A percentile compares a stretch with the other conserved stretches of the same genome.
Evolutionary conservation across 23 tunicate genomes (phyloP).

Genomic region (Diplosoma virens): DNA sequence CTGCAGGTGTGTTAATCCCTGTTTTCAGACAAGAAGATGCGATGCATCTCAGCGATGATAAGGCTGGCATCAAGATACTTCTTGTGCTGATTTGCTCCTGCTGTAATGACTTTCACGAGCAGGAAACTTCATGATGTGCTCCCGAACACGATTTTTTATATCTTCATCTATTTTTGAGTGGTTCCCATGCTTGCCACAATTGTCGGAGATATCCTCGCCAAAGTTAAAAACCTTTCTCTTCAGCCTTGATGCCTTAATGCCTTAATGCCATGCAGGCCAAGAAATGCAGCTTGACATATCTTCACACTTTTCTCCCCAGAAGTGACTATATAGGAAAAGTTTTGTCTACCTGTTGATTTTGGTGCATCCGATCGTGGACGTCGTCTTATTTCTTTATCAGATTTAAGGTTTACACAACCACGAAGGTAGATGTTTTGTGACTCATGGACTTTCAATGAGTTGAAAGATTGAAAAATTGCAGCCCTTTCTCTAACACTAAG

Average conservation of each 20-base stretch:
- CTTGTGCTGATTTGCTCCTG: background rate
- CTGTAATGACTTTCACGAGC: constrained; percentile 29
- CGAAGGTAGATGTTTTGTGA: constrained; percentile 1
- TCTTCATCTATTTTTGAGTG: background rate
- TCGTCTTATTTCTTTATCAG: background rate
- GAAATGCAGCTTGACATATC: constrained; percentile 7
- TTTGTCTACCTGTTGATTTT: background rate
- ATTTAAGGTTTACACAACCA: background rate
- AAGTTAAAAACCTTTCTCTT: constrained; percentile 4
- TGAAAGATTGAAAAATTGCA: background rate
- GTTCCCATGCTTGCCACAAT: background rate
- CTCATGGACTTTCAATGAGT: background rate
- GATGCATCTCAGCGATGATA: constrained; percentile 10
- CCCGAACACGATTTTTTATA: background rate
- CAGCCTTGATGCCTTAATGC: background rate
- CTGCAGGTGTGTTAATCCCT: background rate
- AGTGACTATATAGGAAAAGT: background rate
- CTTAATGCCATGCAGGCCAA: constrained; percentile 6
- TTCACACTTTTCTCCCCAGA: background rate
- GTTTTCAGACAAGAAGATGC: background rate
- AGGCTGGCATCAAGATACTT: constrained; percentile 6
- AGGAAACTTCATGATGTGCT: constrained; percentile 2
- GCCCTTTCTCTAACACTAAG: background rate
- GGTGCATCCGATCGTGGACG: constrained; percentile 13
- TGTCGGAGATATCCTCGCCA: background rate